A percentile compares a stretch with the other conserved stretches of the same genome.
Evolutionary conservation across 2,888 invertebrate species (phyloP).

Genomic region (Dynastes hyllus): DNA sequence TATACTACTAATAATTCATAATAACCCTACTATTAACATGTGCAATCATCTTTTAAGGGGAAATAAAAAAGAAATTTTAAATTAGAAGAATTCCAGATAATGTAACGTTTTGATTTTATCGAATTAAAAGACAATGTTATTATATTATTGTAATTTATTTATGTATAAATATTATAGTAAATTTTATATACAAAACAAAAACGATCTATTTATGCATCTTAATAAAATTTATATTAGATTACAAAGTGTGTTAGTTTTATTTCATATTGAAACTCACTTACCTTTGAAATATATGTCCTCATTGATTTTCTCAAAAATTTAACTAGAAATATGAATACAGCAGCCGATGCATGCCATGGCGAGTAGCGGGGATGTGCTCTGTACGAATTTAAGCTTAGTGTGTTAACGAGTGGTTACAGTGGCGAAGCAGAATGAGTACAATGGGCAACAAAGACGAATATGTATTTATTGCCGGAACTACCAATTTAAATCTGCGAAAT

Average conservation of each 20-base stretch:
- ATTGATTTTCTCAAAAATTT: too few relatives aligned
- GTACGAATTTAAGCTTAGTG: too few relatives aligned
- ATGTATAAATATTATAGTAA: constrained; percentile 26
- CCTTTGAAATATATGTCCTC: too few relatives aligned
- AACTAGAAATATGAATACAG: too few relatives aligned
- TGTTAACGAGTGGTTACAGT: too few relatives aligned
- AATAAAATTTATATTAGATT: constrained; percentile 46
- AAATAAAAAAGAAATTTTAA: background rate
- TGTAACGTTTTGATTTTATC: constrained; percentile 14
- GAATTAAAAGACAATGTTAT: constrained; percentile 42
- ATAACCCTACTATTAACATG: constrained; percentile 33
- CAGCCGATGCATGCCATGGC: too few relatives aligned
- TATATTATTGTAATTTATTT: constrained; percentile 35
- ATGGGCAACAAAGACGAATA: too few relatives aligned
- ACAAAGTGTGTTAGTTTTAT: background rate
- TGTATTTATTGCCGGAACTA: too few relatives aligned
- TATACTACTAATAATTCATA: constrained; percentile 39
- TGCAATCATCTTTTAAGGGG: constrained; percentile 35
- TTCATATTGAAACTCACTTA: background rate
- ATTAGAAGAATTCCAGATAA: background rate
- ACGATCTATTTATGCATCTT: constrained; percentile 48
- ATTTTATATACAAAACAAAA: constrained; percentile 37
- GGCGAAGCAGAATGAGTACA: too few relatives aligned
- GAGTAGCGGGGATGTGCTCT: too few relatives aligned
- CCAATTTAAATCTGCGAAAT: too few relatives aligned